These are phyloP conservation scores for Gouania willdenowi DNA, from an alignment of 2,797 vertebrate genomes.

Conservation along the genomic window DNA sequence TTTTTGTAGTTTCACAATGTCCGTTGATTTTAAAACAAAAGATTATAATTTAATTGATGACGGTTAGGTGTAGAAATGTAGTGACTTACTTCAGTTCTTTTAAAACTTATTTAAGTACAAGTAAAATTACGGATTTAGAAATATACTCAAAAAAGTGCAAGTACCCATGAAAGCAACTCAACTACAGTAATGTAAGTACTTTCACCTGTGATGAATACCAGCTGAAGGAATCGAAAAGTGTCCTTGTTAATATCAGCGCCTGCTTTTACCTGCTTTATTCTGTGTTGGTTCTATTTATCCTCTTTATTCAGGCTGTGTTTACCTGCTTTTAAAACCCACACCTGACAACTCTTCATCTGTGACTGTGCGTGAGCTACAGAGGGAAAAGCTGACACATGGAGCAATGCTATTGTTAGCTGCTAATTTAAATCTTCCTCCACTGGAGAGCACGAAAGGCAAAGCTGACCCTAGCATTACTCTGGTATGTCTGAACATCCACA, in stretches of 20 bases:
- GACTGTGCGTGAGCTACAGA: not conserved
- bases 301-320: constrained; percentile 16
- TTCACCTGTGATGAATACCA: too few relatives aligned
- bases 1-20: too few relatives aligned
- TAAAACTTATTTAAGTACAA: too few relatives aligned
- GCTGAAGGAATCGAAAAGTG: not conserved
- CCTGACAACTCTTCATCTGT: constrained; percentile 19
- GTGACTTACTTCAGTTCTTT: too few relatives aligned
- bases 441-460: constrained; percentile 20
- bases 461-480: constrained; percentile 37
- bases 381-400: constrained; percentile 11
- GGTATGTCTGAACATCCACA: constrained; percentile 11
- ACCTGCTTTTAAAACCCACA: constrained; percentile 21
- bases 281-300: constrained; percentile 12
- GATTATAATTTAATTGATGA: too few relatives aligned
- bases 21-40: too few relatives aligned
- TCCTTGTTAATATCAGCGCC: constrained; percentile 5
- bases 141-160: too few relatives aligned
- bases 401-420: constrained; percentile 26
- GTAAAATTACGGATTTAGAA: too few relatives aligned
- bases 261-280: constrained; percentile 14
- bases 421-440: constrained; percentile 24
- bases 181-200: too few relatives aligned
- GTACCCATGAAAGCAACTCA: too few relatives aligned
- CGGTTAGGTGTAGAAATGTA: too few relatives aligned